These are phyloP conservation scores for Cyrtodaria siliqua DNA, from an alignment of 2,888 invertebrate genomes.

Conservation along the genomic window DNA sequence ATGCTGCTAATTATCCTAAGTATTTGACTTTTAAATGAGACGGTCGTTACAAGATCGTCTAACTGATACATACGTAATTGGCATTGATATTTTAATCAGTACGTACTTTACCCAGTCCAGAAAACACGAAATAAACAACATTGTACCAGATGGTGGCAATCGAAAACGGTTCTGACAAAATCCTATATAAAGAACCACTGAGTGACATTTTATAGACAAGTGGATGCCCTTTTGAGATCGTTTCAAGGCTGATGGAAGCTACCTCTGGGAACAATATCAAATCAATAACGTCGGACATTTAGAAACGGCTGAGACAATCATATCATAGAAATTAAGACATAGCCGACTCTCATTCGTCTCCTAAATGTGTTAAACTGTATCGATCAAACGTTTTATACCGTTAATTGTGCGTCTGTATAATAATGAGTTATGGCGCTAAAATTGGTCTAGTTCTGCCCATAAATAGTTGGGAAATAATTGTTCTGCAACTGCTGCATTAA, in stretches of 20 bases:
- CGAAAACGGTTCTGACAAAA: too few species aligned
- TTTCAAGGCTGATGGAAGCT: background rate
- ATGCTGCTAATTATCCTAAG: too few species aligned
- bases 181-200: too few species aligned
- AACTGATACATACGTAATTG: too few species aligned
- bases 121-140: too few species aligned
- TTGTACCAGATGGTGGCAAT: too few species aligned
- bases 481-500: background rate
- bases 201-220: too few species aligned
- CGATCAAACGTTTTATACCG: conserved; percentile 12
- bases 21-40: too few species aligned
- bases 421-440: background rate
- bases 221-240: too few species aligned
- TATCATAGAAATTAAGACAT: conserved; percentile 24
- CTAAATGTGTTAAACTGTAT: conserved; percentile 22
- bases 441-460: background rate
- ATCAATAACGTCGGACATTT: conserved; percentile 11
- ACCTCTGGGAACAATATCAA: background rate
- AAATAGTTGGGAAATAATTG: background rate
- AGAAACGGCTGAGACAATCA: conserved; percentile 14
- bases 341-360: conserved; percentile 8
- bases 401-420: background rate
- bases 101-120: too few species aligned
- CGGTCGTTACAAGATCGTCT: too few species aligned
- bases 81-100: too few species aligned